Evolutionary conservation across 2,888 invertebrate genomes (phyloP).

Genomic region (Himalopsyche anomala): DNA sequence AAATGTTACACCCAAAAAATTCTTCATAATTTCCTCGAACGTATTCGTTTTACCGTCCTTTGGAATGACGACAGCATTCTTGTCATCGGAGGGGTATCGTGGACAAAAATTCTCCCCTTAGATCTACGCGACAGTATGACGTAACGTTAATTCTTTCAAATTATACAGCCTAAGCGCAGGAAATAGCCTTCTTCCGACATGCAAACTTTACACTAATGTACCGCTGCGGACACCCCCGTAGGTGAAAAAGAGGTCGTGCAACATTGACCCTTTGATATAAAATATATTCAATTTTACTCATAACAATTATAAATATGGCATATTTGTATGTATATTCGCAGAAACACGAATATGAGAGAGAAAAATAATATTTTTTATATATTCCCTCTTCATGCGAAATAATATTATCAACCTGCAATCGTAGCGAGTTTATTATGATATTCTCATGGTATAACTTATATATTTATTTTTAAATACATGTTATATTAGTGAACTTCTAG

Average conservation of each 20-base stretch:
- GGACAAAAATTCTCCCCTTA: constrained; percentile 43
- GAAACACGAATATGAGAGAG: too few species aligned
- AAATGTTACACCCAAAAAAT: neutral
- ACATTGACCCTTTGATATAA: neutral
- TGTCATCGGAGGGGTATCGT: constrained; percentile 44
- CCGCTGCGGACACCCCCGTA: constrained; percentile 51
- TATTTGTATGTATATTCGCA: too few species aligned
- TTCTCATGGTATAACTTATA: too few species aligned
- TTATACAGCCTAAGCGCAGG: constrained; percentile 66
- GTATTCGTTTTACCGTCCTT: neutral
- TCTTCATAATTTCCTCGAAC: constrained; percentile 1
- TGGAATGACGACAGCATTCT: constrained; percentile 50
- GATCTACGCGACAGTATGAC: constrained; percentile 20
- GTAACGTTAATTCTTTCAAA: constrained; percentile 64
- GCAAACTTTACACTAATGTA: constrained; percentile 64
- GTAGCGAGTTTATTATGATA: too few species aligned
- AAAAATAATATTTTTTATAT: too few species aligned
- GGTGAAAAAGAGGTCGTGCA: constrained; percentile 4
- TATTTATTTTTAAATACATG: too few species aligned
- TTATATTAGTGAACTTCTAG: too few species aligned
- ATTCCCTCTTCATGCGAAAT: too few species aligned
- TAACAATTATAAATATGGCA: too few species aligned
- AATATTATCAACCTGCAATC: too few species aligned
- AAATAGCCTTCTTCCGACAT: constrained; percentile 68
- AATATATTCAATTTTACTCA: too few species aligned